phyloP scores from a whole-genome alignment of 1,140 invertebrate genomes.

The Drosophila subpulchrella region DNA sequence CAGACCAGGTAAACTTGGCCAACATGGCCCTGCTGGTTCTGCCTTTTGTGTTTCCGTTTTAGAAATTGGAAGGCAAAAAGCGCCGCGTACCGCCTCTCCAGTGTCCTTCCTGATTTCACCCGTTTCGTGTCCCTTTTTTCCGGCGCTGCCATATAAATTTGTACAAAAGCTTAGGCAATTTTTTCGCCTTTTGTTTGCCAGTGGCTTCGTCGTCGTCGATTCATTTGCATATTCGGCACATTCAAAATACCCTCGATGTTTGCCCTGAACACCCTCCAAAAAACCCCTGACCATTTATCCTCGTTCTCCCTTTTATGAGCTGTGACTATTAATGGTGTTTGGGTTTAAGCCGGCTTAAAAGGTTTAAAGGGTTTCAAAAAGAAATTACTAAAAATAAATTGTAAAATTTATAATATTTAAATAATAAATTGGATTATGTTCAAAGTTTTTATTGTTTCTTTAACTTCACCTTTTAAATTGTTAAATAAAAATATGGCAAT shows the following conservation, averaged over 20 bases:
- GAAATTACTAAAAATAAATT: background rate
- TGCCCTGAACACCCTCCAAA: constrained; percentile 23
- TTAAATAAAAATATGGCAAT: too few species aligned
- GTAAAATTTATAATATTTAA: background rate
- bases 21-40: constrained; percentile 30
- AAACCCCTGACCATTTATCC: background rate
- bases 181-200: constrained; percentile 28
- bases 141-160: constrained; percentile 64
- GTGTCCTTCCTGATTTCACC: constrained; percentile 24
- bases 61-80: constrained; percentile 65
- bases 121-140: constrained; percentile 25
- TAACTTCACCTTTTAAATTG: too few species aligned
- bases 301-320: constrained; percentile 9
- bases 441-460: too few species aligned
- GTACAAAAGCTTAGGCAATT: constrained; percentile 72
- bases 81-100: constrained; percentile 29
- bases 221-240: constrained; percentile 78
- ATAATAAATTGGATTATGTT: too few species aligned
- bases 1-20: constrained; percentile 26
- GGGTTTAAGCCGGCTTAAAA: constrained; percentile 14
- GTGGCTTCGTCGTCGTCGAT: constrained; percentile 29
- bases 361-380: constrained; percentile 7
- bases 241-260: constrained; percentile 57
- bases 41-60: constrained; percentile 81
- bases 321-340: constrained; percentile 6